Base-by-base conservation (phyloP, 1,140 invertebrate genomes). In the Hyles vespertilio region DNA sequence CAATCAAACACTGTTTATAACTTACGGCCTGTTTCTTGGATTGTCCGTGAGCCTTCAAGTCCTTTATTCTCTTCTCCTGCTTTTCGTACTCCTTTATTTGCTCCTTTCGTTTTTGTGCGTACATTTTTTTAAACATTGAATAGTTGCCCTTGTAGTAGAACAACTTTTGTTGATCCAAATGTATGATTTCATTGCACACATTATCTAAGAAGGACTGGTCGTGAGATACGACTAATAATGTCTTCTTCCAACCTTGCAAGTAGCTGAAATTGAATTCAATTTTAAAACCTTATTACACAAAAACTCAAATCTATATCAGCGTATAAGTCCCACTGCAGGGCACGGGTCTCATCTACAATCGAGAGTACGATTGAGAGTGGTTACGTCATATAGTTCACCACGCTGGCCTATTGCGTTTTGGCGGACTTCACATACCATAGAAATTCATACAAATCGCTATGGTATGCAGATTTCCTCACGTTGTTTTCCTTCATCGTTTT, bases 171-270 rank as follows among this genome's bases (percentile, higher is more conserved):
- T 95, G 93, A 81, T 99, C 98, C 56, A 99, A 90, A 88, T 99
- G 98, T 61, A 99, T 97, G 49, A 99, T 97, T 90, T 99, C 98
- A 65, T 99, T 99, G 83, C 98, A 99, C 3, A 99, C 98, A 80
- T 99, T 99, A 81, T 99, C 98, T 58, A 99, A 93, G 91, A 99
- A 99, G 77, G 97, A 98, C 86, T 99, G 98, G 91, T 99, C 98
- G 92, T 99, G 98, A 73, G 98, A 99, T 8, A 99, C 98, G 59
- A 99, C 96, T 3, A 99, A 81, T 2, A 99, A 87, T 0, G 98
- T 99, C 77, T 99, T 99, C 84, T 99, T 99, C 98, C 98, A 99
- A 2, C 92, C 93, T 92, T 99, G 97, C 10, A 99, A 90, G 87
- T 99, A 99, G 82, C 94, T 95, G 69, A 45, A 85, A 87, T 62